These are phyloP conservation scores for Cromileptes altivelis DNA, from an alignment of 2,113 vertebrate genomes.

Conservation along the genomic window DNA sequence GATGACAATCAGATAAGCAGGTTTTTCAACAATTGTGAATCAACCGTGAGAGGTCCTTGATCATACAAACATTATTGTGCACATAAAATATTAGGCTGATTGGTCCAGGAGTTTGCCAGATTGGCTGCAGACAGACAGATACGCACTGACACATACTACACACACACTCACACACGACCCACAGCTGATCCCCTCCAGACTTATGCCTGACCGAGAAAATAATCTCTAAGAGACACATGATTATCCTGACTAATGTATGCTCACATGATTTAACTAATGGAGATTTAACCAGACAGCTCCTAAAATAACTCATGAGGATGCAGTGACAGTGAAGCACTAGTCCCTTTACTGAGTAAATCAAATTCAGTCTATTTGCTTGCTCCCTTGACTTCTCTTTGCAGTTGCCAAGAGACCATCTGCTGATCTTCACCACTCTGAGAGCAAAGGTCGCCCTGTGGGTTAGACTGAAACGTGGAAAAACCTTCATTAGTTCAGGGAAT, in stretches of 20 bases:
- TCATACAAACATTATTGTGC: no score
- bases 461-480: slow-evolving; percentile 26
- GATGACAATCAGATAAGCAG: no score
- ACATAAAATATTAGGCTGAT: no score
- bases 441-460: slow-evolving; percentile 38
- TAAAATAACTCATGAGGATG: slow-evolving; percentile 22
- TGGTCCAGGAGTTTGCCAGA: no score
- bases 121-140: no score
- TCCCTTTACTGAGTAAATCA: slow-evolving; percentile 35
- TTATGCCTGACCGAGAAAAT: no score
- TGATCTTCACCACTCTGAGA: slow-evolving; percentile 31
- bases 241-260: not conserved
- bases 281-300: not conserved
- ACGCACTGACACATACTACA: no score
- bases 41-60: no score
- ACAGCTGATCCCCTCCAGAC: no score
- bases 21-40: no score
- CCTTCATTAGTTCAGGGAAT: slow-evolving; percentile 18
- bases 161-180: no score
- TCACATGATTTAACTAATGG: not conserved
- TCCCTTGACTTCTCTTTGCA: slow-evolving; percentile 35
- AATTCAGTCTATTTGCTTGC: slow-evolving; percentile 41
- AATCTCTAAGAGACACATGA: not conserved
- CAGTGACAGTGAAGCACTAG: not conserved
- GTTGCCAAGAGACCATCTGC: slow-evolving; percentile 59